Evolutionary conservation across 2,888 invertebrate genomes (phyloP), one percentile per base, ranked within the genome.

Genomic region (Magallana nippona): DNA sequence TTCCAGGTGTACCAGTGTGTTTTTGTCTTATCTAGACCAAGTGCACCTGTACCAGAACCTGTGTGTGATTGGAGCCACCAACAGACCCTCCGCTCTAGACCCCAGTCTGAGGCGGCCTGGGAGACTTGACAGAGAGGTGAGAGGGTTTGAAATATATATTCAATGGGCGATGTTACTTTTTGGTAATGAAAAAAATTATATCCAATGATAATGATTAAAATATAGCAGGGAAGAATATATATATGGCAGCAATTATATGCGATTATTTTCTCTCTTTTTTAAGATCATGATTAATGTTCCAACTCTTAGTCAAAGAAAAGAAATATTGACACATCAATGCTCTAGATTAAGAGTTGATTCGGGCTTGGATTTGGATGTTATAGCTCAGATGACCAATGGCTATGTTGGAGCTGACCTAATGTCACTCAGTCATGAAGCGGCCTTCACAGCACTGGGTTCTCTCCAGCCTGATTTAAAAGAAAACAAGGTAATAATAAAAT

Each of bases 361-460:
- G 77, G 90, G 91, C 85, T 85, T 93, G 79, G 86, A 90, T 86
- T 80, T 92, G 71, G 79, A 87, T 3, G 79, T 81, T 32, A 82
- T 95, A 8, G 95, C 95, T 1, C 92, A 92, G 58, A 93, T 95
- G 84, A 96, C 96, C 0, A 95, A 95, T 57, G 96, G 96, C 22
- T 96, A 95, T 93, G 95, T 95, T 10, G 94, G 95, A 5, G 95
- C 95, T 2, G 96, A 96, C 93, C 90, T 96, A 32, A 93, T 93
- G 0, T 91, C 95, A 10, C 90, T 96, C 15, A 93, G 95, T 80
- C 94, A 95, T 84, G 91, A 92, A 82, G 91, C 91, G 77, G 88
- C 88, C 3, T 89, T 90, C 80, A 60, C 84, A 13, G 89, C 90
- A 3, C 86, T 91, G 87, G 78, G 84, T 22, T 71, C 27, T 71